Evolutionary conservation across 2,113 vertebrate species (phyloP).

Genomic region (Lasiurus cinereus): DNA sequence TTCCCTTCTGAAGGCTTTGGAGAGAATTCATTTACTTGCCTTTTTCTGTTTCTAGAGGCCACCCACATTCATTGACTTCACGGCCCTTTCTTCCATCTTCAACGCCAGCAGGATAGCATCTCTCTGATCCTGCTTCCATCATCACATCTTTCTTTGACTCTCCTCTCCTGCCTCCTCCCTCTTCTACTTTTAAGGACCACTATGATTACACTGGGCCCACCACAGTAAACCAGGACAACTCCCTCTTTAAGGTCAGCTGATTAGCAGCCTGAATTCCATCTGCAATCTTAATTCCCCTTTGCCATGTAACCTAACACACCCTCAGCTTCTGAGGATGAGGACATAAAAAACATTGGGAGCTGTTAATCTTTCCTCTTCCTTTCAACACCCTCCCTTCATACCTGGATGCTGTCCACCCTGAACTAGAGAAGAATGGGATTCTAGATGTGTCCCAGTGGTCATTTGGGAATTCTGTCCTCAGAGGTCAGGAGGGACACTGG

Average conservation of each 20-base stretch:
- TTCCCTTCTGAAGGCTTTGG: neutral
- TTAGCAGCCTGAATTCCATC: neutral
- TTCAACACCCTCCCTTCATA: neutral
- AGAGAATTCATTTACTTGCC: neutral
- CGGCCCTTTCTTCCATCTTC: conserved; percentile 9
- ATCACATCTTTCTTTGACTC: neutral
- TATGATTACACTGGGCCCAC: neutral
- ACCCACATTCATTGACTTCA: neutral
- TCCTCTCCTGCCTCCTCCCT: neutral
- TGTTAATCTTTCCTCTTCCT: neutral
- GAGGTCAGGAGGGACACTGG: neutral
- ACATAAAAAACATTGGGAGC: neutral
- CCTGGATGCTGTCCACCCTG: neutral
- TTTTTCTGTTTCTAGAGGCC: neutral
- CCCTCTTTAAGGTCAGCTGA: neutral
- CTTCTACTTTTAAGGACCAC: neutral
- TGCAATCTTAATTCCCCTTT: neutral
- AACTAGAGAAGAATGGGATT: neutral
- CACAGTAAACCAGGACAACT: neutral
- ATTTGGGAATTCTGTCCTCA: neutral
- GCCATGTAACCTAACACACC: neutral
- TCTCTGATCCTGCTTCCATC: conserved; percentile 11
- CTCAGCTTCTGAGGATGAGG: neutral
- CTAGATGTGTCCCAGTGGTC: neutral
- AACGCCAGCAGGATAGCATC: neutral